These are phyloP conservation scores for Artibeus lituratus DNA, from an alignment of 2,797 vertebrate species.

Conservation along the genomic window DNA sequence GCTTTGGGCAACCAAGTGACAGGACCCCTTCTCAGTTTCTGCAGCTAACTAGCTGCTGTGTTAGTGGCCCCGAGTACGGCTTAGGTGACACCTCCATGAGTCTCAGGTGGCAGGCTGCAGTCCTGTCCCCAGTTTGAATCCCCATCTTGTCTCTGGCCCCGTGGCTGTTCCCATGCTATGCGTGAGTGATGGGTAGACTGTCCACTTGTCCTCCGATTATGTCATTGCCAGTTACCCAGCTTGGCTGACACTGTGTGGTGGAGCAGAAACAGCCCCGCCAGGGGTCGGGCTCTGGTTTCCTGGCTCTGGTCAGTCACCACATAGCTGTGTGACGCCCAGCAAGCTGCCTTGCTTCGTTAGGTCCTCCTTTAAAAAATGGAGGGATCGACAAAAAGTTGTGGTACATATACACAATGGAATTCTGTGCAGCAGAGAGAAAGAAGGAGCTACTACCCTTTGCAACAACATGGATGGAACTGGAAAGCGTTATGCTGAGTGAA, in stretches of 20 bases:
- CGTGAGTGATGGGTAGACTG: background rate
- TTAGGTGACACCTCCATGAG: fast-evolving
- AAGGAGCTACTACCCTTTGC: too few relatives aligned
- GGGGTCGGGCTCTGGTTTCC: background rate
- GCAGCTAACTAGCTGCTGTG: background rate
- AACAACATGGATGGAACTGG: too few relatives aligned
- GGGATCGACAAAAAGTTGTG: too few relatives aligned
- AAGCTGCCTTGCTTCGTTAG: too few relatives aligned
- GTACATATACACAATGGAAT: too few relatives aligned
- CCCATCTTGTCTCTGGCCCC: fast-evolving
- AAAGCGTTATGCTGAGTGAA: too few relatives aligned
- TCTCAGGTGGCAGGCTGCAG: fast-evolving
- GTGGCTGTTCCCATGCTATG: background rate
- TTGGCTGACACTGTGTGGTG: fast-evolving
- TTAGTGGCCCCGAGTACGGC: fast-evolving
- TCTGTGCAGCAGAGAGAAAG: too few relatives aligned
- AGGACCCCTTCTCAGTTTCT: background rate
- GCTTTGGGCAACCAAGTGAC: background rate
- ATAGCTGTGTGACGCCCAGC: background rate
- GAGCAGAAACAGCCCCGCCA: background rate
- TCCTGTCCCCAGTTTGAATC: background rate
- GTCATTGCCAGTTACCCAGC: background rate
- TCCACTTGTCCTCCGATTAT: fast-evolving
- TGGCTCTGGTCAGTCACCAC: background rate
- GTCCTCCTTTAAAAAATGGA: background rate